Evolutionary conservation across 2,888 invertebrate genomes (phyloP).

Genomic region (Troides helena): DNA sequence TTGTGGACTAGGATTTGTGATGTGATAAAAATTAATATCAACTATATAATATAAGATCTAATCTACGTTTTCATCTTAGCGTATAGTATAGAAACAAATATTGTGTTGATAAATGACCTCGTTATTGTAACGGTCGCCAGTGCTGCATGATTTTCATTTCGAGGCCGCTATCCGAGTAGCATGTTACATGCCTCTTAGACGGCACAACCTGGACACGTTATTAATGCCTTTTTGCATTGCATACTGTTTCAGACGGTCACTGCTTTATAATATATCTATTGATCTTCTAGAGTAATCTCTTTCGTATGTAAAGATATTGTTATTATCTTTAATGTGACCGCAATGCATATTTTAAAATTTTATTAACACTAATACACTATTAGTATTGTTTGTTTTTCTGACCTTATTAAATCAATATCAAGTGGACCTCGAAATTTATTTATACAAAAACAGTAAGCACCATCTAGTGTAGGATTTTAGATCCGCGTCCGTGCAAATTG

Average conservation of each 20-base stretch:
- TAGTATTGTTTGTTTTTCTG: constrained; percentile 22
- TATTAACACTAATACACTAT: constrained; percentile 25
- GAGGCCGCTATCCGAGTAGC: constrained; percentile 70
- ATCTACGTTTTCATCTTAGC: constrained; percentile 54
- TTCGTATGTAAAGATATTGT: constrained; percentile 27
- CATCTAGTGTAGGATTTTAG: constrained; percentile 37
- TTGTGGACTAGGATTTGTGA: constrained; percentile 1
- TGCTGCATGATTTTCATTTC: constrained; percentile 74
- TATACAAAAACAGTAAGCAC: constrained; percentile 28
- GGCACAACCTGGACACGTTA: constrained; percentile 46
- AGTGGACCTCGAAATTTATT: constrained; percentile 14
- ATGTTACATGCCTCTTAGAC: constrained; percentile 63
- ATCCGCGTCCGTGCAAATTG: constrained; percentile 41
- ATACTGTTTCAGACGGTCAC: constrained; percentile 34
- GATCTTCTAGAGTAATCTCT: constrained; percentile 25
- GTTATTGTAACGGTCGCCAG: constrained; percentile 75
- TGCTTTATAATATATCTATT: constrained; percentile 29
- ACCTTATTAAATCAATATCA: constrained; percentile 24
- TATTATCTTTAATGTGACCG: constrained; percentile 22
- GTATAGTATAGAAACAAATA: constrained; percentile 72
- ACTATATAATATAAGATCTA: constrained; percentile 34
- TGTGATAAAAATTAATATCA: constrained; percentile 28
- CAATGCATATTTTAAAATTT: constrained; percentile 29
- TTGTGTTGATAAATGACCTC: constrained; percentile 75
- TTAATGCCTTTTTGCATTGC: constrained; percentile 47